Conservation (phyloP, 2,888 invertebrate species). For the Minunthozetes semirufus region DNA sequence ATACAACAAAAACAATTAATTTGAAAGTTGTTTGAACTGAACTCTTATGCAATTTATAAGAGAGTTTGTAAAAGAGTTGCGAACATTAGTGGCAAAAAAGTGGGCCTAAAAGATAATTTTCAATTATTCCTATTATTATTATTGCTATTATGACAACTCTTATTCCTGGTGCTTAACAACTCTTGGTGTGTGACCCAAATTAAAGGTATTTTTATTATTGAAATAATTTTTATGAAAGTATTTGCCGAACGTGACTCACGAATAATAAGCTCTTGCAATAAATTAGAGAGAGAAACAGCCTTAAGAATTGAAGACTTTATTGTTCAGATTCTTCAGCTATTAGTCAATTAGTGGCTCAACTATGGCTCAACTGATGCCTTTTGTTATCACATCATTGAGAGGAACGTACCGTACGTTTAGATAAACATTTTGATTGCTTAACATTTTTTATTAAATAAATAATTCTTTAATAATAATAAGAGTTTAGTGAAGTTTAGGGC, state of each 20-base stretch:
- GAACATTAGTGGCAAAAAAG: neutral
- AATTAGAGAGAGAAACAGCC: slow-evolving; percentile 17
- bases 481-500: neutral
- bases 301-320: slow-evolving; percentile 12
- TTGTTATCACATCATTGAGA: slow-evolving; percentile 4
- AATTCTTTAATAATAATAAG: no score
- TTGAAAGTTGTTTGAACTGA: neutral
- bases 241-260: slow-evolving; percentile 13
- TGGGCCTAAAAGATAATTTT: slow-evolving; percentile 7
- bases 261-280: slow-evolving; percentile 20
- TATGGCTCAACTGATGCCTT: no score
- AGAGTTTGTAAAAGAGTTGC: neutral
- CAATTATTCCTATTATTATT: slow-evolving; percentile 15
- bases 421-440: neutral
- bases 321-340: slow-evolving; percentile 1
- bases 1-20: slow-evolving; percentile 9
- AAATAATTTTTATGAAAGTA: neutral
- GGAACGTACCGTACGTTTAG: neutral
- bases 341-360: neutral
- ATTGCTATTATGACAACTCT: slow-evolving; percentile 9
- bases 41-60: neutral
- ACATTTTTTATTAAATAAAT: neutral
- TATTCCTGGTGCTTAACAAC: neutral
- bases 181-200: slow-evolving; percentile 15
- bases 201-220: slow-evolving; percentile 15